Conservation (phyloP, 2,888 invertebrate species). For the Pristionchus fissidentatus region DNA sequence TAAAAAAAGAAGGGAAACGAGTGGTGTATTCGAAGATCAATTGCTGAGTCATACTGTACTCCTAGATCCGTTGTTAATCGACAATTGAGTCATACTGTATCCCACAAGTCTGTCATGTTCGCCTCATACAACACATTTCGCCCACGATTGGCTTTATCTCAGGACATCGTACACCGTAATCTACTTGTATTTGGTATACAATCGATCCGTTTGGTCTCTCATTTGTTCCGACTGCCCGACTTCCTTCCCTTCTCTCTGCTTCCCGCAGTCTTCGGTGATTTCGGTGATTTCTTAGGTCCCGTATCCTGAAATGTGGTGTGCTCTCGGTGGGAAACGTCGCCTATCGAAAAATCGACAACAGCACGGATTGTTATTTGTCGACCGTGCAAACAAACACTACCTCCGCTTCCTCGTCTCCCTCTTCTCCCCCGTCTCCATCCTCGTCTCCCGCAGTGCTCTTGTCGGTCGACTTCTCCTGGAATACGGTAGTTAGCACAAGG, state of each 20-base stretch:
- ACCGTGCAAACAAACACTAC: too few species aligned
- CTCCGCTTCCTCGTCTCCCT: background rate
- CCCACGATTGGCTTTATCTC: conserved; percentile 38
- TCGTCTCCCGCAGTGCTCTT: background rate
- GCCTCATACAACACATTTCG: too few species aligned
- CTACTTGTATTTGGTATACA: conserved; percentile 2
- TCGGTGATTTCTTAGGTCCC: background rate
- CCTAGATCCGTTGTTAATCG: too few species aligned
- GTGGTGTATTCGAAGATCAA: too few species aligned
- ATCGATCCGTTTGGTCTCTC: background rate
- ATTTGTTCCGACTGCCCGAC: background rate
- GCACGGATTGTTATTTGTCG: conserved; percentile 6
- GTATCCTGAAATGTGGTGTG: conserved; percentile 12
- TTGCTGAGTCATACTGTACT: too few species aligned
- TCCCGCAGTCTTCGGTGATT: background rate
- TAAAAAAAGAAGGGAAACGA: too few species aligned
- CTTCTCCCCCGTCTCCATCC: background rate
- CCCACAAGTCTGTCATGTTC: too few species aligned
- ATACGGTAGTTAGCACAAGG: too few species aligned
- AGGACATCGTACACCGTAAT: too few species aligned
- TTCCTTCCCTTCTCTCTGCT: background rate
- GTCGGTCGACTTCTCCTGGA: conserved; percentile 21
- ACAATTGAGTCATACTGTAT: too few species aligned
- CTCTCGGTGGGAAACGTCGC: background rate
- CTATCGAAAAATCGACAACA: background rate